A percentile compares a stretch with the other conserved stretches of the same genome.
phyloP scores from a whole-genome alignment of 1,140 invertebrate genomes.

The Pogonomyrmex barbatus region DNA sequence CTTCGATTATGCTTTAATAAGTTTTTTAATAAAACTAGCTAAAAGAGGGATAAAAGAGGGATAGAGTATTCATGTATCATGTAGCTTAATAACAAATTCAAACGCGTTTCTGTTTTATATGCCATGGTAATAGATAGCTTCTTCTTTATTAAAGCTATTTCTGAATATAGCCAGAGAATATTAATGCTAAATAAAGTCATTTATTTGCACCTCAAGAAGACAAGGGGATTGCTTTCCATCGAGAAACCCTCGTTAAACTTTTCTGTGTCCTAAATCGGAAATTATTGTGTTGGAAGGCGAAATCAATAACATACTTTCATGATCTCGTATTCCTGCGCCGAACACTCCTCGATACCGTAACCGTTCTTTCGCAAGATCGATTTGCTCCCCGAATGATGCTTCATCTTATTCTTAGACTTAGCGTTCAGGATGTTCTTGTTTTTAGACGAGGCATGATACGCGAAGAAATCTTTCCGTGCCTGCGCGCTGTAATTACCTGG shows the following conservation, averaged over 20 bases:
- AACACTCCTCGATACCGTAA: constrained; percentile 85
- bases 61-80: neutral
- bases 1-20: neutral
- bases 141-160: constrained; percentile 9
- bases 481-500: constrained; percentile 60
- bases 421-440: constrained; percentile 70
- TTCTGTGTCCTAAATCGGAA: neutral
- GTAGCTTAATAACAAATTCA: neutral
- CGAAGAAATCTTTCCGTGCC: constrained; percentile 56
- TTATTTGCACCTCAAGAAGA: neutral
- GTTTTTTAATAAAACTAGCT: neutral
- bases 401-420: constrained; percentile 69
- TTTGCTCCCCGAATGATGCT: constrained; percentile 77
- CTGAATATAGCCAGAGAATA: neutral
- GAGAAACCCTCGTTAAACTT: neutral
- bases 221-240: neutral
- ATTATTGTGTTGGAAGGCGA: neutral
- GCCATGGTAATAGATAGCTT: too few relatives aligned
- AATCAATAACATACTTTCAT: constrained; percentile 87
- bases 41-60: neutral
- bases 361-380: constrained; percentile 76
- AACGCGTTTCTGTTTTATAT: neutral
- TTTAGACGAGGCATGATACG: constrained; percentile 49
- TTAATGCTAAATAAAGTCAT: constrained; percentile 22
- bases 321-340: constrained; percentile 90